Conservation (phyloP, 2,113 vertebrate species). For the Malurus alboscapulatus region DNA sequence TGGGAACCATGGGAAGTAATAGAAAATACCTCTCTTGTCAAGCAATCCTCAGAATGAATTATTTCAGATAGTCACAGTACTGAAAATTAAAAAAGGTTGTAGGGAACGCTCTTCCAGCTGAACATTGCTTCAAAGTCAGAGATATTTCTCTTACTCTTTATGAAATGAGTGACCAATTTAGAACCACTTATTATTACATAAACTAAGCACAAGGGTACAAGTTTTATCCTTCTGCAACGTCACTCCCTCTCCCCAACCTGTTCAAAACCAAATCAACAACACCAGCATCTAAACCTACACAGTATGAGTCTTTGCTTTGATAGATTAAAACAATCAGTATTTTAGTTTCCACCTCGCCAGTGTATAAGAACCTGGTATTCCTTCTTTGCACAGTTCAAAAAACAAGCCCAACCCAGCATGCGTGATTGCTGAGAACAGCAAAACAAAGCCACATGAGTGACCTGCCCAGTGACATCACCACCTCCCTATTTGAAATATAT, state of each 20-base stretch:
- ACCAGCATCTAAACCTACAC: not conserved
- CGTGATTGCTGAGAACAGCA: not conserved
- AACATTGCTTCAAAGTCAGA: not conserved
- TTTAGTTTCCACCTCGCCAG: too few species aligned
- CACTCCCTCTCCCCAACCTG: rapidly evolving
- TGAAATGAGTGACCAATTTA: not conserved
- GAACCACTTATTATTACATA: not conserved
- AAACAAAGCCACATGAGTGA: not conserved
- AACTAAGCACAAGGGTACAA: not conserved
- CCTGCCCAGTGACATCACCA: not conserved
- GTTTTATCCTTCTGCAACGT: not conserved
- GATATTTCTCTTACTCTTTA: not conserved
- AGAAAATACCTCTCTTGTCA: not conserved
- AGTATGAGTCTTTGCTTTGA: not conserved
- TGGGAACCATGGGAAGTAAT: not conserved
- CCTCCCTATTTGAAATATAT: not conserved
- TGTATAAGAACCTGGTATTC: not conserved
- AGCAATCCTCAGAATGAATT: not conserved
- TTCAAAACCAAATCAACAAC: not conserved
- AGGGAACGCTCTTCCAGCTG: not conserved
- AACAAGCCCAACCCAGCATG: rapidly evolving
- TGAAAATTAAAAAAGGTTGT: not conserved
- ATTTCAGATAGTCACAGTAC: not conserved
- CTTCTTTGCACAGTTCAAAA: not conserved
- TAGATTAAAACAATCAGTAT: not conserved